Conservation (phyloP, 2,113 vertebrate genomes). For the Paramormyrops kingsleyae region DNA sequence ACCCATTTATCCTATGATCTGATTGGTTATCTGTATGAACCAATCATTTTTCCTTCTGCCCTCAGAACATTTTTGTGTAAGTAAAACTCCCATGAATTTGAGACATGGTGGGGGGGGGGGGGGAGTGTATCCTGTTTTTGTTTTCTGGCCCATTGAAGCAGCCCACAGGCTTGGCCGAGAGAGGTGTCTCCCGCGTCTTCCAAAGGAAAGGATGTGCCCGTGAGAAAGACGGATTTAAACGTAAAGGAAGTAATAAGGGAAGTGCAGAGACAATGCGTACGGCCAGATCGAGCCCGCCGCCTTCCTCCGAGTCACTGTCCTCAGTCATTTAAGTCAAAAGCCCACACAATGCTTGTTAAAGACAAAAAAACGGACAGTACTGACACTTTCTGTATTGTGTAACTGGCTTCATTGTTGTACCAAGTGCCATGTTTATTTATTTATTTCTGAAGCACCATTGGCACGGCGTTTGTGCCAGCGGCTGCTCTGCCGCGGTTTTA, state of each 20-base stretch:
- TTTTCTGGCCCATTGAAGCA: conserved; percentile 43
- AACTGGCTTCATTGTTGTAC: not conserved
- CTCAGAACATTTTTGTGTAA: not conserved
- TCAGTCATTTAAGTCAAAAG: conserved; percentile 9
- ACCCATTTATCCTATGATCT: not conserved
- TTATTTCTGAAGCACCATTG: not conserved
- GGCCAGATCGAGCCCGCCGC: not conserved
- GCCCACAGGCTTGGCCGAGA: conserved; percentile 46
- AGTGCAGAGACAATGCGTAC: not conserved
- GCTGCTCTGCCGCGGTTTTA: not conserved
- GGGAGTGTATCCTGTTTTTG: conserved; percentile 49
- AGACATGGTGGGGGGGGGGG: conserved; percentile 34
- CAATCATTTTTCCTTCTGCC: not conserved
- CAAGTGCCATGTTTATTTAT: not conserved
- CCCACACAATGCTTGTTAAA: not conserved
- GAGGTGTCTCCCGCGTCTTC: conserved; percentile 38
- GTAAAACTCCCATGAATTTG: not conserved
- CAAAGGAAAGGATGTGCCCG: conserved; percentile 48
- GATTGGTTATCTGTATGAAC: not conserved
- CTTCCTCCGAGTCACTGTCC: conserved; percentile 7
- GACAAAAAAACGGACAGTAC: not conserved
- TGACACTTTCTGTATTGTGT: conserved; percentile 5
- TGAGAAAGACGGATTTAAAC: not conserved
- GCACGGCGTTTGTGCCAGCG: not conserved
- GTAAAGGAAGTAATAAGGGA: not conserved